These are phyloP conservation scores for Tolypeutes matacus DNA, from an alignment of 2,797 vertebrate genomes.

Conservation along the genomic window DNA sequence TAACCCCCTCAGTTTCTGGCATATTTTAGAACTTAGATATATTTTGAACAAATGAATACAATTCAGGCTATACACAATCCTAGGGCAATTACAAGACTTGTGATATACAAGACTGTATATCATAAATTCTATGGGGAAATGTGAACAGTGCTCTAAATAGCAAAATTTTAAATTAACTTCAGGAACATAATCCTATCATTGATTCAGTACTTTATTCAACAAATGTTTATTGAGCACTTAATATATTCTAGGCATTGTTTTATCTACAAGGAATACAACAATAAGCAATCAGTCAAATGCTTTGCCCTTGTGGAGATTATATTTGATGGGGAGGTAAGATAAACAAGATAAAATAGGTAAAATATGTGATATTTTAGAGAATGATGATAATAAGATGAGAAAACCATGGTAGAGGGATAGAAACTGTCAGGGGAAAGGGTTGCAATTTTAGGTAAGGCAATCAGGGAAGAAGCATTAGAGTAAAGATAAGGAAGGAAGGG, in stretches of 20 bases:
- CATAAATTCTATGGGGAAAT: neutral
- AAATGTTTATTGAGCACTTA: neutral
- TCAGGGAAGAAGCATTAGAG: neutral
- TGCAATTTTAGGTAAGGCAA: neutral
- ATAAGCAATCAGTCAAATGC: neutral
- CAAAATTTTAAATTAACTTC: slow-evolving; percentile 45
- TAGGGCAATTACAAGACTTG: neutral
- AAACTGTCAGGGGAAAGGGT: neutral
- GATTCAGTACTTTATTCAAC: neutral
- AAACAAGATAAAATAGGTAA: neutral
- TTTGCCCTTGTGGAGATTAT: neutral
- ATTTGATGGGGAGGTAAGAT: neutral
- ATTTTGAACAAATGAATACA: neutral
- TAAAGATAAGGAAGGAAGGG: neutral
- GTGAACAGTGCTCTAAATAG: neutral
- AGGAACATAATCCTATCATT: neutral
- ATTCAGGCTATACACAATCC: neutral
- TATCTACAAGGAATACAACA: neutral
- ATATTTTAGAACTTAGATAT: neutral
- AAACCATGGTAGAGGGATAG: neutral
- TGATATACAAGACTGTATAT: neutral
- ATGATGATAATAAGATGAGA: neutral
- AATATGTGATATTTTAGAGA: neutral
- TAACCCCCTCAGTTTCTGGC: neutral
- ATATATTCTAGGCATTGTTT: neutral